Percentiles rank a stretch among this genome's conserved stretches.
These are phyloP conservation scores for Syrrhaptes paradoxus DNA, from an alignment of 2,113 vertebrate species.

Conservation along the genomic window DNA sequence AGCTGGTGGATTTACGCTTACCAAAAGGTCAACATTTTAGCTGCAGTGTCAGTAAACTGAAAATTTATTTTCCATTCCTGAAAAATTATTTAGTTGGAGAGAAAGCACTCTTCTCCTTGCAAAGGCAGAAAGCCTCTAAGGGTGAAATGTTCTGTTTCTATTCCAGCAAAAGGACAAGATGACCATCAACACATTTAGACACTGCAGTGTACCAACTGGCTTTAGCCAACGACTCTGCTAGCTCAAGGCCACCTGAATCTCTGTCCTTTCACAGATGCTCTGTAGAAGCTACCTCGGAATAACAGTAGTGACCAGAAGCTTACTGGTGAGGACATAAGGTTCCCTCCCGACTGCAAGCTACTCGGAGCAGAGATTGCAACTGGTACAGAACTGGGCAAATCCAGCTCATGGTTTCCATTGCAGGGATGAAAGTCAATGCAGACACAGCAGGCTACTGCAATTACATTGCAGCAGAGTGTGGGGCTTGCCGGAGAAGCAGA, in stretches of 20 bases:
- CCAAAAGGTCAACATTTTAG: neutral
- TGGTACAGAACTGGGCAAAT: neutral
- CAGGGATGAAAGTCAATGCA: neutral
- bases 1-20: neutral
- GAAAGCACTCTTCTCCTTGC: neutral
- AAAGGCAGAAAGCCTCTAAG: neutral
- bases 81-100: fast-evolving
- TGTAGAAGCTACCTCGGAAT: neutral
- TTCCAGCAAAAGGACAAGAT: neutral
- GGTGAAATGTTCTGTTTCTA: neutral
- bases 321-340: neutral
- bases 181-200: fast-evolving
- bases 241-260: neutral
- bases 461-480: neutral
- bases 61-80: neutral
- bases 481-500: neutral
- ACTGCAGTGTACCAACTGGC: no score
- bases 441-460: neutral
- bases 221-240: neutral
- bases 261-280: neutral
- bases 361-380: neutral
- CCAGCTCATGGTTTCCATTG: neutral
- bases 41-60: neutral
- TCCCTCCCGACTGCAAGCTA: neutral
- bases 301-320: neutral